Evolutionary conservation across 2,113 vertebrate species (phyloP).

Genomic region (Macrotis lagotis): DNA sequence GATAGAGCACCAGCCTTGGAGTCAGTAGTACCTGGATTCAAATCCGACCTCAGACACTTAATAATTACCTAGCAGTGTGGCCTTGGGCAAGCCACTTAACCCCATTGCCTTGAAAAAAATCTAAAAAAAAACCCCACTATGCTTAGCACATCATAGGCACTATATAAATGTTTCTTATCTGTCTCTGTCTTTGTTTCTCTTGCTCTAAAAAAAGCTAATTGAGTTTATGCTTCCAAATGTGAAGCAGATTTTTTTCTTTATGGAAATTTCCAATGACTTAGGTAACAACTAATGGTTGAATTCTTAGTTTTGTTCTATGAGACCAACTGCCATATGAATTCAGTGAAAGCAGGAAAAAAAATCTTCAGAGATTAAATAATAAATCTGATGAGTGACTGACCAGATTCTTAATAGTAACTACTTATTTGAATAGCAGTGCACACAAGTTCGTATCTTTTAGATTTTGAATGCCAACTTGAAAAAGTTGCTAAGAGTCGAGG

Average conservation of each 20-base stretch:
- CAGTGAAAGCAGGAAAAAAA: slow-evolving; percentile 4
- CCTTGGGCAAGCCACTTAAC: no score
- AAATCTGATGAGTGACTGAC: neutral
- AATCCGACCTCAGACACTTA: no score
- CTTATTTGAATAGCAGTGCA: neutral
- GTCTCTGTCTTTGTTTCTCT: neutral
- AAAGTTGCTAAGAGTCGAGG: neutral
- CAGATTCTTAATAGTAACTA: neutral
- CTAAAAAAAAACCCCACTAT: no score
- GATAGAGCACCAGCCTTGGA: no score
- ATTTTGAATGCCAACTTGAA: slow-evolving; percentile 4
- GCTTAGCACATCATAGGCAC: neutral
- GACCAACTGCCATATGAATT: neutral
- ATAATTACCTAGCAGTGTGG: no score
- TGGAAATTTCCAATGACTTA: neutral
- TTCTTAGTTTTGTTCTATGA: slow-evolving; percentile 13
- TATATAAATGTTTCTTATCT: neutral
- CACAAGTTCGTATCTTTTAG: neutral
- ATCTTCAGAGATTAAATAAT: neutral
- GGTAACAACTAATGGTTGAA: neutral
- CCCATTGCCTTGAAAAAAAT: no score
- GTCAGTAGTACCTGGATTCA: no score
- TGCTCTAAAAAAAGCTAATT: neutral
- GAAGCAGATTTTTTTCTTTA: neutral
- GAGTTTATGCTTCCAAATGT: neutral